Percentiles rank a stretch among this genome's conserved stretches.
phyloP scores from a whole-genome alignment of 2,888 invertebrate genomes.

The Sussaba pulchella region DNA sequence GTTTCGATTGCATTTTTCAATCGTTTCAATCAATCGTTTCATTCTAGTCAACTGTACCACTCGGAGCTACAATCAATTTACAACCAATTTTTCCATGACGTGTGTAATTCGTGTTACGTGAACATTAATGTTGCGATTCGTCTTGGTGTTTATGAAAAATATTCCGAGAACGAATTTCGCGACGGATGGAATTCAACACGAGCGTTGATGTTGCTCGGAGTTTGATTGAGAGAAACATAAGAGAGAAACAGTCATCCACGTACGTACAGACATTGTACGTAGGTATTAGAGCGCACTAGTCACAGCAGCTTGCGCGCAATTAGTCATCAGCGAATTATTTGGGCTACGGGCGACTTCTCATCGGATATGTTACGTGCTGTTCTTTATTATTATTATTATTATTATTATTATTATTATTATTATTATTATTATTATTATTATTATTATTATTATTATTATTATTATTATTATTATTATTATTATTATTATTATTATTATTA shows the following conservation, averaged over 20 bases:
- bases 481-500: too few relatives aligned
- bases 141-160: conserved; percentile 31
- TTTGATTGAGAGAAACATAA: conserved; percentile 11
- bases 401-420: too few relatives aligned
- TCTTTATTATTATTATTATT: too few relatives aligned
- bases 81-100: not conserved
- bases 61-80: not conserved
- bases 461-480: too few relatives aligned
- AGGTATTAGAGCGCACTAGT: conserved; percentile 22
- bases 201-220: conserved; percentile 5
- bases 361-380: conserved; percentile 56
- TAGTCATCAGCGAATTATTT: conserved; percentile 70
- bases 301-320: conserved; percentile 63
- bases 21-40: too few relatives aligned
- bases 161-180: not conserved
- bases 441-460: too few relatives aligned
- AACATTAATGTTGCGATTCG: conserved; percentile 25
- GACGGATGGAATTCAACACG: conserved; percentile 42
- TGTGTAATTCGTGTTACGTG: conserved; percentile 12
- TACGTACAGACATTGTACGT: conserved; percentile 24
- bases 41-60: not conserved
- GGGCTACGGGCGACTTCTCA: conserved; percentile 55
- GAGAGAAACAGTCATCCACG: conserved; percentile 28
- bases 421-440: too few relatives aligned
- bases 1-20: too few relatives aligned